Evolutionary conservation across 2,113 vertebrate genomes (phyloP).

Genomic region (Syngnathus floridae): DNA sequence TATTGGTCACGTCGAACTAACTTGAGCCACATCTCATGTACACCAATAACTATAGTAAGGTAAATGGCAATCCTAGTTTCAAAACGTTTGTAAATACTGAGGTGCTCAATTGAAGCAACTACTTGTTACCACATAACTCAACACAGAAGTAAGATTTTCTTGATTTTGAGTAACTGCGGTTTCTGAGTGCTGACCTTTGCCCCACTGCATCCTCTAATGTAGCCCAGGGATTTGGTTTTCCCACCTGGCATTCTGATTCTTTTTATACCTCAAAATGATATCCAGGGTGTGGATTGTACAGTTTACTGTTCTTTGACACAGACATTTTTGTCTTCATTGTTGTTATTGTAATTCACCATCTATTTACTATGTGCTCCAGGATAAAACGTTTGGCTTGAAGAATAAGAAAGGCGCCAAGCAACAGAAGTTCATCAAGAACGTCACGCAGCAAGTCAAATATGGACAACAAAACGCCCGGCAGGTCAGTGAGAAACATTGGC

Average conservation of each 20-base stretch:
- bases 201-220: too few species aligned
- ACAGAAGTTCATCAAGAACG: conserved; percentile 96
- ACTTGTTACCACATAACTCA: neutral
- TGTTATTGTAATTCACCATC: neutral
- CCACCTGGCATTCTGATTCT: neutral
- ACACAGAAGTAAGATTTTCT: too few species aligned
- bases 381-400: conserved; percentile 97
- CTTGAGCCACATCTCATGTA: neutral
- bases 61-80: neutral
- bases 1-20: neutral
- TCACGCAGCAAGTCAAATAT: conserved; percentile 93
- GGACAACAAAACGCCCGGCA: conserved; percentile 83
- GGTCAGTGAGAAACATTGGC: conserved; percentile 55
- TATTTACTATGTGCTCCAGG: conserved; percentile 61
- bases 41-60: neutral
- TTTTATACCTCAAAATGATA: neutral
- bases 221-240: too few species aligned
- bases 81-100: neutral
- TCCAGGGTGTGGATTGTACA: neutral
- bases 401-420: conserved; percentile 99
- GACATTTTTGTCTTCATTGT: neutral
- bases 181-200: neutral
- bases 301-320: neutral
- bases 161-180: too few species aligned
- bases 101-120: neutral